Conservation (phyloP, 2,797 vertebrate species). For the Lacerta viridis region DNA sequence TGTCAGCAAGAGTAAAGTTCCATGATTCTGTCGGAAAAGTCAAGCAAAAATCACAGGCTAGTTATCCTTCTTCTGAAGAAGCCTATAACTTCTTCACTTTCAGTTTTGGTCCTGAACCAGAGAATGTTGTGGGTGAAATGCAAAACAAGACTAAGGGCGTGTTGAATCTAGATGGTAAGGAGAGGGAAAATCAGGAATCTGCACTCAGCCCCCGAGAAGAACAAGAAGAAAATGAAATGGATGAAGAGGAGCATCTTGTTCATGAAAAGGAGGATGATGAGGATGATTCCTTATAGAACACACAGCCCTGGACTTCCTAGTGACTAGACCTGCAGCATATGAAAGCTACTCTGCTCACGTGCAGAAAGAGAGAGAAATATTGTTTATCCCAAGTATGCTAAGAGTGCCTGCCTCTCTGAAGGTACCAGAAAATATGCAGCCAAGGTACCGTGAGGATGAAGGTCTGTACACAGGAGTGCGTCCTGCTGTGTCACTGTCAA, state of each 20-base stretch:
- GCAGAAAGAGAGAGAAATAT: no score
- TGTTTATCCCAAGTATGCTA: no score
- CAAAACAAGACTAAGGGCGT: conserved; percentile 59
- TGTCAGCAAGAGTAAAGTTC: conserved; percentile 84
- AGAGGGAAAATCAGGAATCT: conserved; percentile 64
- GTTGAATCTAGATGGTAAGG: conserved; percentile 60
- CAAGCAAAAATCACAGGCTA: conserved; percentile 77
- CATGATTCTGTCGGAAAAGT: conserved; percentile 79
- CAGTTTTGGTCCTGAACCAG: conserved; percentile 88
- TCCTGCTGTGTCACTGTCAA: no score
- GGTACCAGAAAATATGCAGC: no score
- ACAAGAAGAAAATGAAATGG: conserved; percentile 75
- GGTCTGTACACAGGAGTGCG: no score
- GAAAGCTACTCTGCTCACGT: no score
- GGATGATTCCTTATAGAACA: conserved; percentile 80
- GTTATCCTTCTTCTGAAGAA: conserved; percentile 88
- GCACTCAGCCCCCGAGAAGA: conserved; percentile 56
- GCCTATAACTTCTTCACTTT: conserved; percentile 95
- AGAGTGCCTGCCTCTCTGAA: no score
- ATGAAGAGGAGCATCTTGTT: conserved; percentile 84
- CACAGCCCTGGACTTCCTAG: conserved; percentile 12
- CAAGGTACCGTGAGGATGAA: no score
- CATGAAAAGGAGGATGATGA: conserved; percentile 76
- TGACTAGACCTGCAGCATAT: no score
- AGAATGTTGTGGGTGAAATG: conserved; percentile 65